Conservation (phyloP, 2,797 vertebrate species). For the Melanotaenia trifasciata region DNA sequence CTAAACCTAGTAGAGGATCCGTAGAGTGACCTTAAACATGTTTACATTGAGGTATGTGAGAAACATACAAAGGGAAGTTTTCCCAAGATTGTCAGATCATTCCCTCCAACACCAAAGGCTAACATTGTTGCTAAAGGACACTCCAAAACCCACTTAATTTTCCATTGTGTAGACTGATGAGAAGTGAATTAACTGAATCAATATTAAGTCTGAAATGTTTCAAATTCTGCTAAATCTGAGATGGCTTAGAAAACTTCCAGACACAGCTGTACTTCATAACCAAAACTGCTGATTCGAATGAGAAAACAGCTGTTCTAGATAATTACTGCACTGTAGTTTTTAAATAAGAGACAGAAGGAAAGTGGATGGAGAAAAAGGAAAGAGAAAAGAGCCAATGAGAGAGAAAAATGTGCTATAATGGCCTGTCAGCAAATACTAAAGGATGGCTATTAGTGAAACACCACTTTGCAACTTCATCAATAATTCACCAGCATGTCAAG, state of each 20-base stretch:
- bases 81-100: background rate
- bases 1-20: background rate
- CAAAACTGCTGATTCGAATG: slow-evolving; percentile 27
- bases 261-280: slow-evolving; percentile 2
- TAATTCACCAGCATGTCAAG: slow-evolving; percentile 73
- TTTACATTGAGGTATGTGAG: background rate
- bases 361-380: slow-evolving; percentile 32
- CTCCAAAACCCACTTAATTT: too few relatives aligned
- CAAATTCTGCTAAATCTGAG: background rate
- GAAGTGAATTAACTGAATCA: too few relatives aligned
- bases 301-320: slow-evolving; percentile 55
- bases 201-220: background rate
- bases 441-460: slow-evolving; percentile 73
- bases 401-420: slow-evolving; percentile 58
- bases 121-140: background rate
- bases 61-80: background rate
- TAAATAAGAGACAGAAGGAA: slow-evolving; percentile 46
- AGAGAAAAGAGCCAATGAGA: slow-evolving; percentile 49
- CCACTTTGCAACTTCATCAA: slow-evolving; percentile 76
- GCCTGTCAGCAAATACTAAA: slow-evolving; percentile 71
- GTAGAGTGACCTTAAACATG: background rate
- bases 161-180: too few relatives aligned
- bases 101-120: background rate
- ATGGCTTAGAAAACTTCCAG: background rate
- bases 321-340: slow-evolving; percentile 52